Evolutionary conservation across 2,888 invertebrate genomes (phyloP).

Genomic region (Pollenia amentaria): DNA sequence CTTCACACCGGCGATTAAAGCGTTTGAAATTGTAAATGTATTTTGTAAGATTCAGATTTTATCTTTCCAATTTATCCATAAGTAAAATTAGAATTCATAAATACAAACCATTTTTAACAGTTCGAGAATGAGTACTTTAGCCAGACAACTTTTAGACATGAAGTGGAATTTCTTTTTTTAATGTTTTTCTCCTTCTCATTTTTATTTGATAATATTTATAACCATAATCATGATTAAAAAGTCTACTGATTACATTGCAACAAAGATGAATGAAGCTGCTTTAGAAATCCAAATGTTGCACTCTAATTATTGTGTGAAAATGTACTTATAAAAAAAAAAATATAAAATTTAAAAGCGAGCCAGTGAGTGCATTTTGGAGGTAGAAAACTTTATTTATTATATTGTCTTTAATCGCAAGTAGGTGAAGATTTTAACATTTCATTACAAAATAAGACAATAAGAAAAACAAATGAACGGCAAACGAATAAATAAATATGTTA

Average conservation of each 20-base stretch:
- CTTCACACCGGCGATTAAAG: neutral
- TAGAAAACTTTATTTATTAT: constrained; percentile 3
- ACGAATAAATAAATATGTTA: neutral
- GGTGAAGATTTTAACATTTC: constrained; percentile 64
- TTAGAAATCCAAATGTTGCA: constrained; percentile 62
- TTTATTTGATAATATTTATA: constrained; percentile 34
- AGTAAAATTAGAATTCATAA: neutral
- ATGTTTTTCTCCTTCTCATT: constrained; percentile 3
- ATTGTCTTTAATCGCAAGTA: constrained; percentile 35
- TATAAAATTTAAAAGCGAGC: constrained; percentile 14
- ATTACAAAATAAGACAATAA: constrained; percentile 33
- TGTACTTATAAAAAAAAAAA: constrained; percentile 27
- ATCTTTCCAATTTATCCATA: neutral
- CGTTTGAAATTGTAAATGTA: neutral
- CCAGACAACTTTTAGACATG: no score
- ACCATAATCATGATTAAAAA: constrained; percentile 23
- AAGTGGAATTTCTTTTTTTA: neutral
- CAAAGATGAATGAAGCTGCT: neutral
- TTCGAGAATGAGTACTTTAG: neutral
- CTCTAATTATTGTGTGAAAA: constrained; percentile 73
- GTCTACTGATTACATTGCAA: constrained; percentile 4
- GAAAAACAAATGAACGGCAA: constrained; percentile 1
- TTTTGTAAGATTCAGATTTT: neutral
- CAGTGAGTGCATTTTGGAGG: neutral
- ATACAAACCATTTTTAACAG: neutral